phyloP scores from a whole-genome alignment of 2,797 vertebrate species.

The Cryptoprocta ferox region DNA sequence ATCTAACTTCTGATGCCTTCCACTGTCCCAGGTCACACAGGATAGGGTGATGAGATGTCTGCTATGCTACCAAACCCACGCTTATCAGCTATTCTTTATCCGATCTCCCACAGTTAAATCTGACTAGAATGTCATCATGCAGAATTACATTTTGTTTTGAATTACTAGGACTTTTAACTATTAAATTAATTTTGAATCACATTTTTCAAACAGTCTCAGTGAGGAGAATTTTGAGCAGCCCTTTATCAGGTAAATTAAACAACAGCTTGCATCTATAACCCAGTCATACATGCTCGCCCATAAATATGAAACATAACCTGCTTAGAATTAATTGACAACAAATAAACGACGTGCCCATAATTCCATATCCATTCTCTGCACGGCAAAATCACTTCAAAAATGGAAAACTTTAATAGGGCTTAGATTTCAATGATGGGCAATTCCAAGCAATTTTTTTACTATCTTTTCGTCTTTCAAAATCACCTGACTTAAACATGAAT shows the following conservation, averaged over 20 bases:
- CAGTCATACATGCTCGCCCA: neutral
- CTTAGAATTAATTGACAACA: neutral
- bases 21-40: neutral
- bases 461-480: neutral
- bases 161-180: constrained; percentile 24
- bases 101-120: neutral
- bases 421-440: neutral
- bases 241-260: neutral
- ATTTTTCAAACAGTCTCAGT: neutral
- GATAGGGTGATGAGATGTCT: neutral
- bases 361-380: neutral
- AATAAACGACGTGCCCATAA: neutral
- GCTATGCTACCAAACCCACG: neutral
- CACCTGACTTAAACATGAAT: neutral
- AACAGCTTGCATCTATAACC: neutral
- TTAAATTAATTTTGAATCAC: constrained; percentile 24
- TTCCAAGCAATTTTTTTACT: neutral
- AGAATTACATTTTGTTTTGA: constrained; percentile 20
- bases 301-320: neutral
- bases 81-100: neutral
- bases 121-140: neutral
- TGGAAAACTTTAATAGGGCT: neutral
- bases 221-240: neutral
- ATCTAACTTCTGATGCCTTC: neutral
- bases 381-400: neutral